These are phyloP conservation scores for Scaptomyza montana DNA, from an alignment of 1,140 invertebrate genomes.

Conservation along the genomic window DNA sequence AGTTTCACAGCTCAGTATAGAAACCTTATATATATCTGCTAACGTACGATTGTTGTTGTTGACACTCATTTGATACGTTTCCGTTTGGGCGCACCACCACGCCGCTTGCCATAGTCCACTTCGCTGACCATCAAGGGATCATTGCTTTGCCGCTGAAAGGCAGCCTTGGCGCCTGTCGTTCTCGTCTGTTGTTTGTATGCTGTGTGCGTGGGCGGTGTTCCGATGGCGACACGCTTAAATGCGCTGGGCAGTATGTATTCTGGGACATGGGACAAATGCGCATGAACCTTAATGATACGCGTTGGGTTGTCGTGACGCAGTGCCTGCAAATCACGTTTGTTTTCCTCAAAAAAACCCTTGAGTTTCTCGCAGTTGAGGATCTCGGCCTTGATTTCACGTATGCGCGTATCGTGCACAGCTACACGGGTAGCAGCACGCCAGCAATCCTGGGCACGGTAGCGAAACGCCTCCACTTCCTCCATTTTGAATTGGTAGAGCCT, in stretches of 20 bases:
- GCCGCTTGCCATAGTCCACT: constrained; percentile 71
- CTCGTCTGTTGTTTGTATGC: constrained; percentile 82
- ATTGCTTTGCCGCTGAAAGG: constrained; percentile 71
- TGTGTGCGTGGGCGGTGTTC: constrained; percentile 82
- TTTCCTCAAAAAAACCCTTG: constrained; percentile 97
- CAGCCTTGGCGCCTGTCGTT: constrained; percentile 55
- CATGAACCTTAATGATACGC: constrained; percentile 93
- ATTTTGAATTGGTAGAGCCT: constrained; percentile 97
- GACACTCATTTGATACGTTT: constrained; percentile 32
- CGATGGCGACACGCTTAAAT: constrained; percentile 86
- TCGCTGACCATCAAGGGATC: constrained; percentile 82
- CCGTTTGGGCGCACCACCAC: constrained; percentile 18
- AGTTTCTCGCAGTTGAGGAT: constrained; percentile 96
- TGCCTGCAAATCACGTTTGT: constrained; percentile 94
- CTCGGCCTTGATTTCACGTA: constrained; percentile 98
- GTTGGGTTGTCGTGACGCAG: constrained; percentile 96
- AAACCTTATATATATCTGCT: no score
- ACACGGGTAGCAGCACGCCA: constrained; percentile 96
- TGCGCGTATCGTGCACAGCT: constrained; percentile 95
- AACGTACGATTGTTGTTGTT: no score
- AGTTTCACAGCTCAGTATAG: no score
- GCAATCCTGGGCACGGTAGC: constrained; percentile 96
- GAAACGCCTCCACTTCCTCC: constrained; percentile 97
- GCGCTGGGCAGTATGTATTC: constrained; percentile 95
- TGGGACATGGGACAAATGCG: constrained; percentile 95